phyloP scores from a whole-genome alignment of 2,888 invertebrate genomes.

The Mythimna lalbum region DNA sequence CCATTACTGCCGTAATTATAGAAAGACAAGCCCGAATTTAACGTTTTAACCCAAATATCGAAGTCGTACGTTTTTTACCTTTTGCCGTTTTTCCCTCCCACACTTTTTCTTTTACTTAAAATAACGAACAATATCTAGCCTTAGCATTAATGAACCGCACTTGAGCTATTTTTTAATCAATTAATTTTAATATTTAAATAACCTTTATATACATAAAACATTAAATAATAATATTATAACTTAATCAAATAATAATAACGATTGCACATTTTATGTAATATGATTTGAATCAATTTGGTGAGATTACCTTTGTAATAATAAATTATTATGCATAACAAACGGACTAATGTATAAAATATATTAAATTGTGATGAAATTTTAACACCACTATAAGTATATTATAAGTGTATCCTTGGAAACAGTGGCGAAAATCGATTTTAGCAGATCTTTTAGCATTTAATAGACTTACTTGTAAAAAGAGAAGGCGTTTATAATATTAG shows the following conservation, averaged over 20 bases:
- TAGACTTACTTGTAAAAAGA: background rate
- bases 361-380: slow-evolving; percentile 11
- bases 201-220: slow-evolving; percentile 23
- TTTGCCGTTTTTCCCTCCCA: background rate
- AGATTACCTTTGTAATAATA: slow-evolving; percentile 24
- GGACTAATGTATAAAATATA: background rate
- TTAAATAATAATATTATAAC: slow-evolving; percentile 9
- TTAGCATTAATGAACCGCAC: background rate
- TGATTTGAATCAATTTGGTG: slow-evolving; percentile 24
- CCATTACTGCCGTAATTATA: background rate
- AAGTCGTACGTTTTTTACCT: background rate
- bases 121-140: background rate
- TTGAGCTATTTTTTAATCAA: background rate
- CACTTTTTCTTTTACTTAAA: background rate
- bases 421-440: background rate
- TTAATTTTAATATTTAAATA: background rate
- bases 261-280: slow-evolving; percentile 24
- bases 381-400: background rate
- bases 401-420: background rate
- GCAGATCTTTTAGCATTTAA: background rate
- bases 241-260: slow-evolving; percentile 22
- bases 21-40: background rate
- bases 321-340: slow-evolving; percentile 15
- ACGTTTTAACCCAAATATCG: background rate
- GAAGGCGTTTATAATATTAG: background rate